Evolutionary conservation across 2,797 vertebrate genomes (phyloP), one percentile per base, ranked within the genome.

Genomic region (Epinephelus coioides): DNA sequence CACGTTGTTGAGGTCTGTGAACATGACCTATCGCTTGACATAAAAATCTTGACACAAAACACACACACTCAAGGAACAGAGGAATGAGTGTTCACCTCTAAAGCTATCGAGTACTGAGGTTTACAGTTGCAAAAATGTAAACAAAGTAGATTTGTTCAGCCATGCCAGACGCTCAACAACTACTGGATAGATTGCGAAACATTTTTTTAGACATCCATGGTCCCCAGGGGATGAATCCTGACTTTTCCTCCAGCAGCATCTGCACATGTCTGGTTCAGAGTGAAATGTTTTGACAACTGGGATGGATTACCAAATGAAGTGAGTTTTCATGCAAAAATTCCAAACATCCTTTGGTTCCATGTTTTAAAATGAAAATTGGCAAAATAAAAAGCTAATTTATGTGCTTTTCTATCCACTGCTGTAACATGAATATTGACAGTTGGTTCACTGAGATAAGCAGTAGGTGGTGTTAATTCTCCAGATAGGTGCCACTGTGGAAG

Each of bases 1-100:
- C 80, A 86, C 57, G 2, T 46, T 76, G 82, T 77, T 83, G 60
- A 72, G 76, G 81, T 85, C 73, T 34, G 66, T 3, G 6, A 81
- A 84, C 68, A 63, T 0, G 17, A 65, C 17, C 62, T 6, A n/a
- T 73, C 62, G 27, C 44, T 70, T n/a, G 38, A 66, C 59, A 30
- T 49, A 19, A 73, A 73, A 55, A 38, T 49, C 2, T 4, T 43
- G 12, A 63, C 44, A 30, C 6, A 53, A 49, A 57, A 34, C 21
- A 51, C 44, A 75, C 74, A 64, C 27, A 67, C 9, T 30, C 11
- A 54, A 38, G 25, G 8, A 49, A 55, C 25, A 53, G 23, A 50
- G 44, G 18, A 12, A 59, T 1, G 30, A 47, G 21, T 12, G 18
- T 51, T 25, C 0, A 34, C 12, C 14, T 38, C 21, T 11, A 18